Percentiles rank a stretch among this genome's conserved stretches.
phyloP scores from a whole-genome alignment of 2,113 vertebrate genomes.

The Pedetes capensis region DNA sequence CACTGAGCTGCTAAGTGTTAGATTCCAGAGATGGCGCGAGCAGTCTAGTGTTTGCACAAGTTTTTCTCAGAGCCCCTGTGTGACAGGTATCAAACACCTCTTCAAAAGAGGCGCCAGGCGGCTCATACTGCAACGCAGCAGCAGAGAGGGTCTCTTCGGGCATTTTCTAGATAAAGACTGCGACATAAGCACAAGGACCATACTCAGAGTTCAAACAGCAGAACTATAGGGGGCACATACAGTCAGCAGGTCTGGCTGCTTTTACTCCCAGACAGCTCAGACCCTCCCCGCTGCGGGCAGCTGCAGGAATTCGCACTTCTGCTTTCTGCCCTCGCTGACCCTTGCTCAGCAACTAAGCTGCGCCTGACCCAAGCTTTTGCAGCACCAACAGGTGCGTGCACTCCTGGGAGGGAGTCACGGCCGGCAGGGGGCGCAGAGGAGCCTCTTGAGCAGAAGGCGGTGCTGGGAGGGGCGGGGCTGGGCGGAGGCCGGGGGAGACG shows the following conservation, averaged over 20 bases:
- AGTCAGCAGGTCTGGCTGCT: background rate
- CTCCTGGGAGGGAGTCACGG: background rate
- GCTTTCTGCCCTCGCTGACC: background rate
- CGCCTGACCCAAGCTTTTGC: background rate
- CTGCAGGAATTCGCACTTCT: background rate
- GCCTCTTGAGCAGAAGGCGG: background rate
- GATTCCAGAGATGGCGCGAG: constrained; percentile 37
- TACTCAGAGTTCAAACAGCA: background rate
- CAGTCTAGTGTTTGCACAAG: constrained; percentile 22
- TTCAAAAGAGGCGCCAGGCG: constrained; percentile 25
- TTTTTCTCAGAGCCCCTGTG: constrained; percentile 41
- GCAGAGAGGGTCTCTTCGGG: background rate
- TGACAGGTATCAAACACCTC: constrained; percentile 54
- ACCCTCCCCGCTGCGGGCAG: background rate
- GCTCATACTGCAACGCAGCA: background rate
- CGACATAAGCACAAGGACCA: background rate
- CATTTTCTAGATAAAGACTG: background rate
- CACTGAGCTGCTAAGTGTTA: background rate
- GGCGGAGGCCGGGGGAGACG: too few species aligned
- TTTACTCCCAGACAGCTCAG: background rate
- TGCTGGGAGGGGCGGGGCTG: too few species aligned
- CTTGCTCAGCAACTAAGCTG: background rate
- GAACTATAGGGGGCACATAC: background rate
- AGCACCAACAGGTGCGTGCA: constrained; percentile 25
- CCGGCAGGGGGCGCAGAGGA: constrained; percentile 58